phyloP scores from a whole-genome alignment of 2,888 invertebrate genomes.

The Blastobasis lacticolella region DNA sequence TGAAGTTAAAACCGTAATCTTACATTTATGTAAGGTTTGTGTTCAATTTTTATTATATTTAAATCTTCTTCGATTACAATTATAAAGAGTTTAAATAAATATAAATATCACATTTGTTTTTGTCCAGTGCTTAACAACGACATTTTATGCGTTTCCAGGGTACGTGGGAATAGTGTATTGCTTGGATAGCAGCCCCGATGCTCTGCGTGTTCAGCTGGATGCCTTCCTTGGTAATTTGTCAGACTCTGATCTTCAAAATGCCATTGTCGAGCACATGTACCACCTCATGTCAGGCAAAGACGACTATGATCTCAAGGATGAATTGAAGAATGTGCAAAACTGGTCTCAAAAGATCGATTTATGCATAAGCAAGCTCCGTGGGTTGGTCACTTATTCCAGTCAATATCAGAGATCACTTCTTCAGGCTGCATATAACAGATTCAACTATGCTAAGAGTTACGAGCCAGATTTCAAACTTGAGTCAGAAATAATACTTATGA shows the following conservation, averaged over 20 bases:
- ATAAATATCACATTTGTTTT: too few relatives aligned
- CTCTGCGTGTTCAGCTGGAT: slow-evolving; percentile 27
- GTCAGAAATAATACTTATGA: slow-evolving; percentile 38
- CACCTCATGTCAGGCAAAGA: slow-evolving; percentile 21
- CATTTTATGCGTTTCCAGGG: slow-evolving; percentile 24
- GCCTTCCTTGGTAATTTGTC: slow-evolving; percentile 26
- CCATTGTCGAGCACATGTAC: slow-evolving; percentile 26
- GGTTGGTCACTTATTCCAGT: slow-evolving; percentile 21
- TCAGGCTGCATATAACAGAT: slow-evolving; percentile 27
- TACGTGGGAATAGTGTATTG: slow-evolving; percentile 35
- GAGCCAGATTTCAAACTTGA: slow-evolving; percentile 27
- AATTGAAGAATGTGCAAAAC: slow-evolving; percentile 16
- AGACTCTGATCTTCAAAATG: slow-evolving; percentile 26
- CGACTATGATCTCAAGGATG: slow-evolving; percentile 13
- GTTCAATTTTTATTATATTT: too few relatives aligned
- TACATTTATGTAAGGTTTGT: too few relatives aligned
- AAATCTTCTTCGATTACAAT: too few relatives aligned
- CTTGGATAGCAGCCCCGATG: slow-evolving; percentile 43
- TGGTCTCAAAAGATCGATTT: slow-evolving; percentile 28
- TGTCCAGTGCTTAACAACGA: too few relatives aligned
- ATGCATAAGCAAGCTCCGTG: slow-evolving; percentile 19
- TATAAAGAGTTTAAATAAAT: too few relatives aligned
- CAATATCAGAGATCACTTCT: slow-evolving; percentile 27
- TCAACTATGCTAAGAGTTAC: slow-evolving; percentile 28
- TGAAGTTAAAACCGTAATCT: too few relatives aligned